Conservation (phyloP, 2,888 invertebrate genomes). For the Campopleginae sp. region DNA sequence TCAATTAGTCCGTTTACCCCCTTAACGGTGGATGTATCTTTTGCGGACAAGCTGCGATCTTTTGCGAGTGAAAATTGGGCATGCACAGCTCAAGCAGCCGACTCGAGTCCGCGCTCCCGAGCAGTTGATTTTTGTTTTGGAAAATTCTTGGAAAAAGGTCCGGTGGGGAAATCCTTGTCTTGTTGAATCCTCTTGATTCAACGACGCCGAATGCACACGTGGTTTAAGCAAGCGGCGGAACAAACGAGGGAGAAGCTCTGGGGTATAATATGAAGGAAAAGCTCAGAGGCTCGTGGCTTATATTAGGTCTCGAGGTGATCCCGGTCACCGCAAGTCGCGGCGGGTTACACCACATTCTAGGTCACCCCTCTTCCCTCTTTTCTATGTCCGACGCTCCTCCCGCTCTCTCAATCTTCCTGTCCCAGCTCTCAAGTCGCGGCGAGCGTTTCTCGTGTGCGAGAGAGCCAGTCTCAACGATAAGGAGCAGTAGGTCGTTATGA, state of each 20-base stretch:
- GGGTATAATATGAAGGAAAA: constrained; percentile 1
- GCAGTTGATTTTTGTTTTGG: background rate
- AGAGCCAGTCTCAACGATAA: constrained; percentile 48
- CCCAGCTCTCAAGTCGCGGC: background rate
- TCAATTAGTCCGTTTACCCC: too few relatives aligned
- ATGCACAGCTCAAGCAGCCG: too few relatives aligned
- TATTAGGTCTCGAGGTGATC: constrained; percentile 53
- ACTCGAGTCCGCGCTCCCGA: too few relatives aligned
- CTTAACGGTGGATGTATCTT: too few relatives aligned
- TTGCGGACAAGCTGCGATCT: too few relatives aligned
- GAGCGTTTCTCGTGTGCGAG: background rate
- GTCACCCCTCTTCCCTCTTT: constrained; percentile 49
- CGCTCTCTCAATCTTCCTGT: background rate
- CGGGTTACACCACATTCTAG: constrained; percentile 62
- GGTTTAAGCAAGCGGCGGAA: background rate
- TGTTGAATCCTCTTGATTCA: background rate
- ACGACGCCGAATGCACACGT: constrained; percentile 7
- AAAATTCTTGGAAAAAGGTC: too few relatives aligned
- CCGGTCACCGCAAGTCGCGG: constrained; percentile 55
- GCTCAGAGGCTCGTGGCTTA: constrained; percentile 23
- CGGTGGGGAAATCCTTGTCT: background rate
- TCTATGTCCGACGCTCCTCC: background rate
- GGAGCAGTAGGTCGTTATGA: constrained; percentile 66
- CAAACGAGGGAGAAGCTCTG: too few relatives aligned
- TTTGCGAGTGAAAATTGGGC: too few relatives aligned